Evolutionary conservation across 2,797 vertebrate species (phyloP).

Genomic region (Syngnathus acus): DNA sequence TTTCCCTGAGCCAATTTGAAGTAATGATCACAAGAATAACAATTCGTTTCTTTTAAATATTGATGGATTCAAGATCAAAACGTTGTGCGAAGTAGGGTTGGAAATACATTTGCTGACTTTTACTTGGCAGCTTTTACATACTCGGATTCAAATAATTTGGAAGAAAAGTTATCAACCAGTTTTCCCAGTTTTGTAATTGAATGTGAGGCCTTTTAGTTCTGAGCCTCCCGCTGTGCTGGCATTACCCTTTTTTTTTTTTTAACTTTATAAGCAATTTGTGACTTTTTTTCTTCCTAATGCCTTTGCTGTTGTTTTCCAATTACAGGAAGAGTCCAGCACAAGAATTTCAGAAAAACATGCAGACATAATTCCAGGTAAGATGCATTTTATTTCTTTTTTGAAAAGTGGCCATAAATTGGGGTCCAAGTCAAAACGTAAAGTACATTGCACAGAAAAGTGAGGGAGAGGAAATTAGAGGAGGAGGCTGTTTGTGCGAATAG

Average conservation of each 20-base stretch:
- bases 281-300: background rate
- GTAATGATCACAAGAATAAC: background rate
- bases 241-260: background rate
- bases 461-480: background rate
- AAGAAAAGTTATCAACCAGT: no score
- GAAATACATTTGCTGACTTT: background rate
- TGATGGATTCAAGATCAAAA: background rate
- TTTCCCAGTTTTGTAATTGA: background rate
- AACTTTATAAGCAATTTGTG: background rate
- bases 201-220: background rate
- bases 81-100: background rate
- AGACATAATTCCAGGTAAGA: background rate
- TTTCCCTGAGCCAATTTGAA: background rate
- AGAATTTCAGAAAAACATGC: background rate
- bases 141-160: no score
- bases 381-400: background rate
- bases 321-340: background rate
- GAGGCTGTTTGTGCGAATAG: slow-evolving; percentile 3
- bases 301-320: background rate
- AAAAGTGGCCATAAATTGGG: no score
- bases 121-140: background rate
- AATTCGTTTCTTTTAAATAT: background rate
- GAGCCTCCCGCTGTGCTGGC: background rate
- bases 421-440: no score
- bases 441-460: background rate